These are phyloP conservation scores for Sarcoramphus papa DNA, from an alignment of 2,797 vertebrate species.

Conservation along the genomic window DNA sequence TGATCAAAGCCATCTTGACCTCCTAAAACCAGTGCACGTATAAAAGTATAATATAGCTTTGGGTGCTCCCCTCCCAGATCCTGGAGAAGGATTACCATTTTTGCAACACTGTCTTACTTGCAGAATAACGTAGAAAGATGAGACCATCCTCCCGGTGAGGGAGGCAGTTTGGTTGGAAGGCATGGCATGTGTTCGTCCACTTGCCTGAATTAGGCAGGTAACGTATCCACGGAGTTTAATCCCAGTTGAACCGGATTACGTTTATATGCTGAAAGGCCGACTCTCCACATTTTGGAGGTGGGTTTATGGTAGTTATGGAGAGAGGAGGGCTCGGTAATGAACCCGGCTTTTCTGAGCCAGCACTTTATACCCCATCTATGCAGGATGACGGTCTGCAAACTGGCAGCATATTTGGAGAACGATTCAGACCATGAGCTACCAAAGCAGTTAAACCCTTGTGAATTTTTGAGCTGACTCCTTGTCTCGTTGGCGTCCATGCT, in stretches of 20 bases:
- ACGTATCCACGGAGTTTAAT: neutral
- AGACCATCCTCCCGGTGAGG: neutral
- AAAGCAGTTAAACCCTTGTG: neutral
- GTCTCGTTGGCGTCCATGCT: neutral
- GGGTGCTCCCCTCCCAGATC: neutral
- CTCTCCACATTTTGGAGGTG: neutral
- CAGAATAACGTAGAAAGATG: neutral
- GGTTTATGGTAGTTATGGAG: neutral
- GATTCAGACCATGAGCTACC: neutral
- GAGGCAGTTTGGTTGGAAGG: neutral
- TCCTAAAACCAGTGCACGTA: neutral
- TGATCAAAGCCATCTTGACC: neutral
- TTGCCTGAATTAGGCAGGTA: neutral
- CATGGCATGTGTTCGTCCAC: neutral
- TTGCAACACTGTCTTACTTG: neutral
- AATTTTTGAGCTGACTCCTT: neutral
- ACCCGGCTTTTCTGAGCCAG: neutral
- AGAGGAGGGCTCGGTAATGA: neutral
- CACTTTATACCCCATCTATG: neutral
- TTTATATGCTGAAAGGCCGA: fast-evolving
- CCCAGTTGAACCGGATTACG: neutral
- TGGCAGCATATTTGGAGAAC: neutral
- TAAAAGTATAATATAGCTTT: neutral
- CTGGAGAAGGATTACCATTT: neutral
- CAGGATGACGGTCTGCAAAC: neutral